Conservation (phyloP, 2,113 vertebrate species). For the Cnemophilus loriae region DNA sequence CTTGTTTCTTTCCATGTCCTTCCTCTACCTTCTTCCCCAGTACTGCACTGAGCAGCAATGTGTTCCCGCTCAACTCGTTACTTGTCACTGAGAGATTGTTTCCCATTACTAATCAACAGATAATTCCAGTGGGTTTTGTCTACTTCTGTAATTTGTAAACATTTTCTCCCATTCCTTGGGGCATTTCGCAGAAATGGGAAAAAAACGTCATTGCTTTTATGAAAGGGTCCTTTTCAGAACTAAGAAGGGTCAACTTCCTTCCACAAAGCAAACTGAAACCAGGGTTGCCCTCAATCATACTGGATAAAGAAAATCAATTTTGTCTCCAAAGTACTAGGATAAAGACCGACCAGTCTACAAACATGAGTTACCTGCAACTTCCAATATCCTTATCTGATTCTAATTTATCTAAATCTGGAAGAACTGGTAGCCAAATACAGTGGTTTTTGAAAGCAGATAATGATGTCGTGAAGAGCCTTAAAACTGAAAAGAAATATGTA, state of each 20-base stretch:
- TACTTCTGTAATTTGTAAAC: background rate
- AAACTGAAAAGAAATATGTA: background rate
- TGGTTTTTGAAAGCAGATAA: background rate
- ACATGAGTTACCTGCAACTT: background rate
- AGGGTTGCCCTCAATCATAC: background rate
- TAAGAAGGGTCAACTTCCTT: background rate
- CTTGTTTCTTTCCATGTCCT: background rate
- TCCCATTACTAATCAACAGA: background rate
- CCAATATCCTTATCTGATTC: background rate
- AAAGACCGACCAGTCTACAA: background rate
- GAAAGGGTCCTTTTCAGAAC: background rate
- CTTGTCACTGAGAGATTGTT: background rate
- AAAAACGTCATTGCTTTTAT: background rate
- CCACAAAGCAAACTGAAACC: background rate
- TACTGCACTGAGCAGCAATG: background rate
- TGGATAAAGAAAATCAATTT: background rate
- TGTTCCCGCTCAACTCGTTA: background rate
- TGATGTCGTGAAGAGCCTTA: background rate
- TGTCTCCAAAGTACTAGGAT: background rate
- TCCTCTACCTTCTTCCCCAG: background rate
- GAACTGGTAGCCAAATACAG: background rate
- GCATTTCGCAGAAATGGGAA: background rate
- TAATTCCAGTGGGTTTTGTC: background rate
- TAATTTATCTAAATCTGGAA: background rate
- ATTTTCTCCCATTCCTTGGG: background rate